phyloP scores from a whole-genome alignment of 2,797 vertebrate species.

The Neosalanx taihuensis region DNA sequence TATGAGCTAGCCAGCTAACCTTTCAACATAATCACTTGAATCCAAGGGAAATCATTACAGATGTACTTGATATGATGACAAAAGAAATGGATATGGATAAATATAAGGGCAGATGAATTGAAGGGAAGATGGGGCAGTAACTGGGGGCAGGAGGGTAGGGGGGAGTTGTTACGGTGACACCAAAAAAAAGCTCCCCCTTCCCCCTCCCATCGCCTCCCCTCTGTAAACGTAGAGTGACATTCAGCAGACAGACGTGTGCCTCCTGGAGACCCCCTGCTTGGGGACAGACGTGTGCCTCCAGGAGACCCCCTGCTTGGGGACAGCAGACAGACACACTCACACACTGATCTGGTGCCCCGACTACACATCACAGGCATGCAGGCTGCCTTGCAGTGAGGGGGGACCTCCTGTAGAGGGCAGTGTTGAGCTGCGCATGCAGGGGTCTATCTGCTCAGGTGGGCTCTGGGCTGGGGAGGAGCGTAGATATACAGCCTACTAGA shows the following conservation, averaged over 20 bases:
- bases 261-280: neutral
- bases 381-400: too few species aligned
- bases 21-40: neutral
- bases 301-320: neutral
- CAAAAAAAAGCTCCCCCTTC: neutral
- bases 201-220: too few species aligned
- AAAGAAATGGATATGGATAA: neutral
- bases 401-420: neutral
- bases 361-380: neutral
- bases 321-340: neutral
- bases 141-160: too few species aligned
- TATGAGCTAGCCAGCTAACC: neutral
- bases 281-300: neutral
- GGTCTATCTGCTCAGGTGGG: neutral
- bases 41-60: neutral
- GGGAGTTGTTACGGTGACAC: neutral
- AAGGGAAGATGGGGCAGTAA: neutral
- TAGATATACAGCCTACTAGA: slow-evolving; percentile 1
- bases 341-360: neutral
- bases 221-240: neutral
- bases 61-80: neutral
- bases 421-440: neutral
- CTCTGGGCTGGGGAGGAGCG: neutral
- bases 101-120: neutral
- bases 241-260: neutral